These are phyloP conservation scores for Emydoidea blandingii DNA, from an alignment of 2,797 vertebrate species.

Conservation along the genomic window DNA sequence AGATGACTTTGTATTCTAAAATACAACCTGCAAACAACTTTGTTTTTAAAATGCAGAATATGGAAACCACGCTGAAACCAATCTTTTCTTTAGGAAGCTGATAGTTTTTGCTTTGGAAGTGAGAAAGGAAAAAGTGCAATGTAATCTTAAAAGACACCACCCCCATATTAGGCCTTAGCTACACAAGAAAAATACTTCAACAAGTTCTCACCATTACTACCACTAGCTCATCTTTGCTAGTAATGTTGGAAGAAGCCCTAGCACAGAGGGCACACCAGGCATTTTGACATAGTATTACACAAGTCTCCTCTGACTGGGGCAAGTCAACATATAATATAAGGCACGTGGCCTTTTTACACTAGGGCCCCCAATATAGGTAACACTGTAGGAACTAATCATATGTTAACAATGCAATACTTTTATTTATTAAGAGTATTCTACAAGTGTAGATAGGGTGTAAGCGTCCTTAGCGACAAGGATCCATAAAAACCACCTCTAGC, in stretches of 20 bases:
- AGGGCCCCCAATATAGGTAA: neutral
- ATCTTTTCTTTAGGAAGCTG: neutral
- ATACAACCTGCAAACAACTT: neutral
- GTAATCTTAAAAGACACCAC: neutral
- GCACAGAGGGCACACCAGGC: fast-evolving
- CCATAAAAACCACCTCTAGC: no score
- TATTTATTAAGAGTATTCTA: neutral
- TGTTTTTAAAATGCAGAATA: neutral
- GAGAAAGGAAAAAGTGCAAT: neutral
- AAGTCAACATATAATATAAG: neutral
- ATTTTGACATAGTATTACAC: neutral
- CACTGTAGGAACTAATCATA: no score
- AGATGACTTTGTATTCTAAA: neutral
- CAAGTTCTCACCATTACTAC: neutral
- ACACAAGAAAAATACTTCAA: neutral
- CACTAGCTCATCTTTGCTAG: neutral
- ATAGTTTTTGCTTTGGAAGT: neutral
- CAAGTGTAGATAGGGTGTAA: neutral
- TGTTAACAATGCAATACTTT: neutral
- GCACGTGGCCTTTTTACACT: neutral
- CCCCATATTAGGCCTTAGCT: neutral
- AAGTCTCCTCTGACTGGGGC: neutral
- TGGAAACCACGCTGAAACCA: neutral
- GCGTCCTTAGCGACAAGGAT: neutral
- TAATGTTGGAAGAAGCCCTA: neutral